phyloP scores from a whole-genome alignment of 2,797 vertebrate species.

The Yasuhikotakia modesta region DNA sequence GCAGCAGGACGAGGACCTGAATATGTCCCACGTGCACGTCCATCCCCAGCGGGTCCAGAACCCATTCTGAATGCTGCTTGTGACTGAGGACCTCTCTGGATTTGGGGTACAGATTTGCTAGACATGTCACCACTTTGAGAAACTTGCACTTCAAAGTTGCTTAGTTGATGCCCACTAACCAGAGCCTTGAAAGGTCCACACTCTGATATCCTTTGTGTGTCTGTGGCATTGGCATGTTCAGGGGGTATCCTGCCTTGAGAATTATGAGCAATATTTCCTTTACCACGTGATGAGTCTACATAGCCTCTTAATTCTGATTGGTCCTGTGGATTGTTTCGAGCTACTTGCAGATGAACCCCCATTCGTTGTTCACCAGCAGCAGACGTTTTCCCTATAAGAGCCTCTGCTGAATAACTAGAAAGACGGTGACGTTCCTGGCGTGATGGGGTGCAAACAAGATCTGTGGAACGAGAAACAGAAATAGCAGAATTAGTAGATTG shows the following conservation, averaged over 20 bases:
- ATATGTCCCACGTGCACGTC: slow-evolving; percentile 86
- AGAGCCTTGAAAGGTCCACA: slow-evolving; percentile 90
- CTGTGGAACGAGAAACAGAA: slow-evolving; percentile 85
- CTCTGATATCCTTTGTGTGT: slow-evolving; percentile 87
- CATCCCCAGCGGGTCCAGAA: slow-evolving; percentile 81
- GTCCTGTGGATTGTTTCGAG: slow-evolving; percentile 81
- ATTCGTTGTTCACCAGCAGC: slow-evolving; percentile 88
- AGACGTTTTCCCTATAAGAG: slow-evolving; percentile 91
- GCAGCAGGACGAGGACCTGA: slow-evolving; percentile 81
- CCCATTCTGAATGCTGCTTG: slow-evolving; percentile 88
- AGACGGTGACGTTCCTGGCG: slow-evolving; percentile 94
- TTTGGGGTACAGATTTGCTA: slow-evolving; percentile 80
- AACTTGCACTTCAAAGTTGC: slow-evolving; percentile 88
- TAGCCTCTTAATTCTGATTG: slow-evolving; percentile 92
- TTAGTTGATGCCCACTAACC: slow-evolving; percentile 77
- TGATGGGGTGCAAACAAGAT: slow-evolving; percentile 87
- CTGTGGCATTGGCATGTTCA: slow-evolving; percentile 81
- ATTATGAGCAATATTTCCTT: slow-evolving; percentile 84
- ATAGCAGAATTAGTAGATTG: slow-evolving; percentile 85
- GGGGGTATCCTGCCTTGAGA: slow-evolving; percentile 84
- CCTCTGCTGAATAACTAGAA: slow-evolving; percentile 98
- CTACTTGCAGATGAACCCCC: slow-evolving; percentile 85
- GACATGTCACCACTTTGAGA: slow-evolving; percentile 89
- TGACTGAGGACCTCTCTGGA: slow-evolving; percentile 86
- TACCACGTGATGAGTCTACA: slow-evolving; percentile 89